Evolutionary conservation across 1,140 invertebrate genomes (phyloP).

Genomic region (Euura lappo): DNA sequence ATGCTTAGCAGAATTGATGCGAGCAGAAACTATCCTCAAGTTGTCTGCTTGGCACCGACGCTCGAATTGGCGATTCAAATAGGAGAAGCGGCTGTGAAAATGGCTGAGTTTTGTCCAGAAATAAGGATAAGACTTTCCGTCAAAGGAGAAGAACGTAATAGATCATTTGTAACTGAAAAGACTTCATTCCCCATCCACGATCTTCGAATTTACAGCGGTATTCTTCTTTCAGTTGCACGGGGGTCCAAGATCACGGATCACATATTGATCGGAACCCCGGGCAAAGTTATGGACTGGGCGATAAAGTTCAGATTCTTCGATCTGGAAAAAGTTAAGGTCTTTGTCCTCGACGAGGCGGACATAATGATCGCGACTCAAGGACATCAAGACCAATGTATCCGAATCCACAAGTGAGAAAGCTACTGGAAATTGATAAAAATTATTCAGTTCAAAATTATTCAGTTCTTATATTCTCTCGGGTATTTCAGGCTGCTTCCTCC

Average conservation of each 20-base stretch:
- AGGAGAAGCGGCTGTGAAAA: conserved; percentile 91
- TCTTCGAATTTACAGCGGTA: conserved; percentile 17
- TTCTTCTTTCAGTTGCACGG: conserved; percentile 64
- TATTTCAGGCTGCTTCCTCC: conserved; percentile 67
- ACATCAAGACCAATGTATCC: conserved; percentile 95
- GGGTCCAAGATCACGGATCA: conserved; percentile 82
- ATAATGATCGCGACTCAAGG: conserved; percentile 99
- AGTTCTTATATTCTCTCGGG: conserved; percentile 22
- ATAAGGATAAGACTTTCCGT: conserved; percentile 92
- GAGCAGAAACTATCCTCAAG: conserved; percentile 82
- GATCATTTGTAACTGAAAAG: conserved; percentile 10
- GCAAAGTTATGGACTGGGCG: conserved; percentile 92
- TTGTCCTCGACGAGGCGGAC: conserved; percentile 98
- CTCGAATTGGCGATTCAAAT: conserved; percentile 98
- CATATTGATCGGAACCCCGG: conserved; percentile 95
- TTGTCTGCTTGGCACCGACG: conserved; percentile 94
- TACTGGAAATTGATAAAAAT: conserved; percentile 16
- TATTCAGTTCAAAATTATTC: conserved; percentile 19
- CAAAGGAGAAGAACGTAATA: conserved; percentile 84
- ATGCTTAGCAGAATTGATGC: conserved; percentile 95
- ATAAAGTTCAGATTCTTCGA: conserved; percentile 88
- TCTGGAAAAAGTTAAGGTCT: conserved; percentile 86
- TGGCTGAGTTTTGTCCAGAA: conserved; percentile 91
- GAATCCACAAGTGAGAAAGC: conserved; percentile 83
- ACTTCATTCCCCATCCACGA: conserved; percentile 11